phyloP scores from a whole-genome alignment of 2,797 vertebrate species.

The Periophthalmus magnuspinnatus region DNA sequence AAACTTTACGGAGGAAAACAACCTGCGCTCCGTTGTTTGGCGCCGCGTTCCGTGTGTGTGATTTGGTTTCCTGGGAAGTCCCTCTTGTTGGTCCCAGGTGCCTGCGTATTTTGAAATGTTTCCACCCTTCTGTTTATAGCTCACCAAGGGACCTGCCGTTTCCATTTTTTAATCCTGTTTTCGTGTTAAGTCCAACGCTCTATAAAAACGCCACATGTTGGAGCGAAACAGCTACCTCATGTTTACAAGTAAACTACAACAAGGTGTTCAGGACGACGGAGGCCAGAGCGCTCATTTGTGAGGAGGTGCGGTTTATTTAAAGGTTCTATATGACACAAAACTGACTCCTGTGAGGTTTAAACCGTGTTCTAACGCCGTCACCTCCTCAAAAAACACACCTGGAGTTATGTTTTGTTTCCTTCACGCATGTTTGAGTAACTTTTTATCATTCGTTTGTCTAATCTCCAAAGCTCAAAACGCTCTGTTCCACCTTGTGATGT shows the following conservation, averaged over 20 bases:
- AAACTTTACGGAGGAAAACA: constrained; percentile 54
- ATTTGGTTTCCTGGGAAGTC: constrained; percentile 42
- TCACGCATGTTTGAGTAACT: too few relatives aligned
- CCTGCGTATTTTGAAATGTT: constrained; percentile 72
- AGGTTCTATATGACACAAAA: too few relatives aligned
- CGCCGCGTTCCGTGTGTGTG: constrained; percentile 27
- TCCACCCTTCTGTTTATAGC: constrained; percentile 73
- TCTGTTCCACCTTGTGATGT: too few relatives aligned
- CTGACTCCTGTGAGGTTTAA: too few relatives aligned
- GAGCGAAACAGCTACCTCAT: constrained; percentile 70
- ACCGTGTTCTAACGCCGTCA: too few relatives aligned
- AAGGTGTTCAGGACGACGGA: constrained; percentile 38
- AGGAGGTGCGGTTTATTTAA: constrained; percentile 26
- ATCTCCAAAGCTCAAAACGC: too few relatives aligned
- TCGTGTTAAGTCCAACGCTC: constrained; percentile 68
- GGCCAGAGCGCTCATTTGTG: constrained; percentile 44
- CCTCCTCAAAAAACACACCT: too few relatives aligned
- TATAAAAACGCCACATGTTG: constrained; percentile 80
- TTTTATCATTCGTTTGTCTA: too few relatives aligned
- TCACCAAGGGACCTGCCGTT: constrained; percentile 75
- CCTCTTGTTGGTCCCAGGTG: constrained; percentile 73
- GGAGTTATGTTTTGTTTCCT: too few relatives aligned
- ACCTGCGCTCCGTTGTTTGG: constrained; percentile 64
- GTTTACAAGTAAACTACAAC: constrained; percentile 52
- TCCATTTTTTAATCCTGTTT: constrained; percentile 77